Evolutionary conservation across 2,113 vertebrate species (phyloP).

Genomic region (Cardinalis cardinalis): DNA sequence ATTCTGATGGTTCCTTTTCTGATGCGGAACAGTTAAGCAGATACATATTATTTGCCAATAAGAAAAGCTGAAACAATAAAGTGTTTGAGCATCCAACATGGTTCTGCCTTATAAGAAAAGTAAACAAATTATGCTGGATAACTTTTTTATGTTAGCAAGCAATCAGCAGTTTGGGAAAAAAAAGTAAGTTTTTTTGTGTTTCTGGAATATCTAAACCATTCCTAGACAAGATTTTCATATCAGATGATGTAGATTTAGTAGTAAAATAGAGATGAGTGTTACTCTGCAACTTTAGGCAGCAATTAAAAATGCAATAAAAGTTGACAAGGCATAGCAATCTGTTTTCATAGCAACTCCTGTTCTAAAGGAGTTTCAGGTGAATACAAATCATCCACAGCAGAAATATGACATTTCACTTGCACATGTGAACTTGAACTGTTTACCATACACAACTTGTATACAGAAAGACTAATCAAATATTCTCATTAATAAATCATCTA

Average conservation of each 20-base stretch:
- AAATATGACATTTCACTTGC: not conserved
- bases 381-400: not conserved
- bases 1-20: not conserved
- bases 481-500: not conserved
- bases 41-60: not conserved
- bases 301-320: slow-evolving; percentile 1
- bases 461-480: not conserved
- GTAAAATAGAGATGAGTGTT: not conserved
- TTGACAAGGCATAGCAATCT: not conserved
- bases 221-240: not conserved
- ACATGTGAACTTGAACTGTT: not conserved
- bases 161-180: not conserved
- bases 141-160: not conserved
- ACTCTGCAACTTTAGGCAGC: not conserved
- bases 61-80: not conserved
- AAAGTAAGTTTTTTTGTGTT: not conserved
- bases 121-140: not conserved
- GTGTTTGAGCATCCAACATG: not conserved
- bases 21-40: not conserved
- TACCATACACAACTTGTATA: not conserved
- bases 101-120: not conserved
- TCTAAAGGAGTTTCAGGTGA: not conserved
- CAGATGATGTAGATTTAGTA: not conserved
- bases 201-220: not conserved
- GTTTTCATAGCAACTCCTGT: not conserved